Evolutionary conservation across 2,797 vertebrate genomes (phyloP), one percentile per base, ranked within the genome.

Genomic region (Myoxocephalus aenaeus): DNA sequence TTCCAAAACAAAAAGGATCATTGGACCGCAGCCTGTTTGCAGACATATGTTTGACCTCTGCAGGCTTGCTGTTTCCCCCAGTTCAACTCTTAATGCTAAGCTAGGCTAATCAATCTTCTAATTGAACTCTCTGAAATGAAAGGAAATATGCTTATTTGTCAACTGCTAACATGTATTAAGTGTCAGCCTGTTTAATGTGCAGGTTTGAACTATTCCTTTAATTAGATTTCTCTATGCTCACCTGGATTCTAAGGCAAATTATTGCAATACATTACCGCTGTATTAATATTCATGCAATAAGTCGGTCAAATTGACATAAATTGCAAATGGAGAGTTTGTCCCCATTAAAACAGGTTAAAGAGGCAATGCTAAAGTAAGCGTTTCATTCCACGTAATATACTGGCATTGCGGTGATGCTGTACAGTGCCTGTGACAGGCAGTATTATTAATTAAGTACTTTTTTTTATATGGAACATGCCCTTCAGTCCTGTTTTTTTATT

Each of bases 401-500:
- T 74, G 25, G 44, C 8, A 71, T 68, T 9, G 38, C 7, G 1
- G n/a, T n/a, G 40, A 63, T 38, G 40, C 17, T 67, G 25, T 27
- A 58, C 7, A 38, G 48, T 78, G 56, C 38, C 78, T 51, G 29
- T 27, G 62, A 65, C 12, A 50, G 5, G 5, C 22, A 34, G 15
- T 32, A 44, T 53, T 51, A 25, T 56, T 5, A 25, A 44, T 36
- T 32, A 38, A 20, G 62, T 50, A 12, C 14, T 38, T 66, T 25
- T 46, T 65, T 51, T 65, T 17, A 59, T 42, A 46, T 17, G 34
- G 13, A 76, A 46, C 18, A 34, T 73, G 44, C 4, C 51, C 59
- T 70, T 77, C 27, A 50, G 44, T 15, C 40, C 40, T 12, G 11
- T 12, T 42, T 42, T 57, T 63, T 65, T 77, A 48, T 20, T 46